These are phyloP conservation scores for Hippocampus zosterae DNA, from an alignment of 2,113 vertebrate species.

Conservation along the genomic window DNA sequence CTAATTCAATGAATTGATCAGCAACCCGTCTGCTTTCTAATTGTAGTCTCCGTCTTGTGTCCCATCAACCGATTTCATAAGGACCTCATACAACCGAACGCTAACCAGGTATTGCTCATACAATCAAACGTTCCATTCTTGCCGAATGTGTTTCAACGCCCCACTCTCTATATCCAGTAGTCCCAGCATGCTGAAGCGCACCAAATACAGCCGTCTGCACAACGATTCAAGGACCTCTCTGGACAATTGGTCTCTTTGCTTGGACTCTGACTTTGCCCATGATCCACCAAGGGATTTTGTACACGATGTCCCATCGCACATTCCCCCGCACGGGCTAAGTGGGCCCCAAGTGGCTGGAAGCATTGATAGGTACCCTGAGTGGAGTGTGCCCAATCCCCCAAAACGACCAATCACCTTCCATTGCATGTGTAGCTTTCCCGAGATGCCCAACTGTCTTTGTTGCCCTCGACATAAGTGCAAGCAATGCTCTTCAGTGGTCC, in stretches of 20 bases:
- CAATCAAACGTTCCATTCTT: background rate
- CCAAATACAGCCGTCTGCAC: conserved; percentile 90
- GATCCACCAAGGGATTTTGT: conserved; percentile 78
- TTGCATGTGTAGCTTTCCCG: conserved; percentile 47
- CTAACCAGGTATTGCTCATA: conserved; percentile 53
- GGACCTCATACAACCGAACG: conserved; percentile 71
- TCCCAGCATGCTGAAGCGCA: conserved; percentile 88
- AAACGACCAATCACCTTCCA: conserved; percentile 57
- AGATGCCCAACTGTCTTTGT: conserved; percentile 22
- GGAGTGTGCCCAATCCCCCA: background rate
- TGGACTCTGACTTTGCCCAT: conserved; percentile 65
- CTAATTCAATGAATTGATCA: background rate
- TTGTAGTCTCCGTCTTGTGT: conserved; percentile 15
- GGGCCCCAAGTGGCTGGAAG: conserved; percentile 56
- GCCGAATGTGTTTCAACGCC: background rate
- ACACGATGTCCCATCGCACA: conserved; percentile 79
- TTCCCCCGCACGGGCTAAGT: conserved; percentile 71
- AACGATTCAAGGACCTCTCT: conserved; percentile 82
- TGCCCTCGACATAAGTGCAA: conserved; percentile 23
- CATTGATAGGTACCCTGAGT: conserved; percentile 61
- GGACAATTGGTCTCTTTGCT: conserved; percentile 71
- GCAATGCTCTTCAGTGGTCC: conserved; percentile 32
- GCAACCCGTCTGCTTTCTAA: conserved; percentile 1
- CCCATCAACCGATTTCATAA: conserved; percentile 78
- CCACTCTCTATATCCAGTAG: conserved; percentile 3